These are phyloP conservation scores for Anastrepha obliqua DNA, from an alignment of 1,140 invertebrate genomes.

Conservation along the genomic window DNA sequence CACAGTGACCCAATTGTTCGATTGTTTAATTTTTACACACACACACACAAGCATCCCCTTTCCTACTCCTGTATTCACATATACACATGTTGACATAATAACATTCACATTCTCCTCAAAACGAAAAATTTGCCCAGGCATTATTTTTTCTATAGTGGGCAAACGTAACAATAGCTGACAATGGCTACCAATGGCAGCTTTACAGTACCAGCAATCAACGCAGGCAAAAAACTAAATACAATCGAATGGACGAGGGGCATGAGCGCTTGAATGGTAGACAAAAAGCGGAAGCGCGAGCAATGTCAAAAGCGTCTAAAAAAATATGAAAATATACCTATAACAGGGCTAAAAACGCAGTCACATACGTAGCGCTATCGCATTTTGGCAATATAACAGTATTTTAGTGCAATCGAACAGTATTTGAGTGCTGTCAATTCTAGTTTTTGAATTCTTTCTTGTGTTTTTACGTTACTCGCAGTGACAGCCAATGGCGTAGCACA, in stretches of 20 bases:
- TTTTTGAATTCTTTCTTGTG: not conserved
- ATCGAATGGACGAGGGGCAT: not conserved
- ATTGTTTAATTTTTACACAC: not conserved
- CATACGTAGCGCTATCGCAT: not conserved
- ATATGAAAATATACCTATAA: not conserved
- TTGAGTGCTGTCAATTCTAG: conserved; percentile 2
- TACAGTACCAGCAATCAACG: not conserved
- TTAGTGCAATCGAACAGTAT: too few relatives aligned
- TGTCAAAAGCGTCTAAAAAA: not conserved
- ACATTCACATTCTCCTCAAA: not conserved
- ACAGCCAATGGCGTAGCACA: not conserved
- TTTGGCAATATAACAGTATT: not conserved
- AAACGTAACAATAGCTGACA: not conserved
- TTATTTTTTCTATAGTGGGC: not conserved
- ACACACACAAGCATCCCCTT: not conserved
- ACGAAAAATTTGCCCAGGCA: not conserved
- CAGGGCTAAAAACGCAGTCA: not conserved
- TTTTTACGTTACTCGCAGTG: not conserved
- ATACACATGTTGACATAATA: too few relatives aligned
- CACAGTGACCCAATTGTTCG: conserved; percentile 27
- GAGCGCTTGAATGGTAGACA: not conserved
- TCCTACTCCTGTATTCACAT: too few relatives aligned
- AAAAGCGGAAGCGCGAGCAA: not conserved
- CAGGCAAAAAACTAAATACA: not conserved
- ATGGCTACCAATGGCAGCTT: not conserved